A percentile compares a stretch with the other conserved stretches of the same genome.
Conservation (phyloP, 2,797 vertebrate genomes). For the Acomys russatus region DNA sequence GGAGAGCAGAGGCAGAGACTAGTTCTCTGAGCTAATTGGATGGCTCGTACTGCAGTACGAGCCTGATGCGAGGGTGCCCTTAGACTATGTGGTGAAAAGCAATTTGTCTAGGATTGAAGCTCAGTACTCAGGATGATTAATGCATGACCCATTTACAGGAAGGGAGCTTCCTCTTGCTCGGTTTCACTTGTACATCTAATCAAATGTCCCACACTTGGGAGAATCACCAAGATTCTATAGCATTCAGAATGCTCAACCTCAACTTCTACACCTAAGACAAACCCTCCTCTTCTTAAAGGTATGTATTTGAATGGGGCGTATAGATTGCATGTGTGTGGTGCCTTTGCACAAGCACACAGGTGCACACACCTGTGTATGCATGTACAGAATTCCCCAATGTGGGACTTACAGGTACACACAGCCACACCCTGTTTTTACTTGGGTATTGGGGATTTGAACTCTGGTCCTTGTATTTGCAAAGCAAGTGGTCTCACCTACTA, state of each 20-base stretch:
- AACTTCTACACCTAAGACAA: slow-evolving; percentile 9
- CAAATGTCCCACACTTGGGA: not conserved
- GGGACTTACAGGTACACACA: not conserved
- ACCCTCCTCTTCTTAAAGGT: not conserved
- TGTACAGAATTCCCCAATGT: not conserved
- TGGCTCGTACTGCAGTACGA: not conserved
- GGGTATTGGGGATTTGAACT: not conserved
- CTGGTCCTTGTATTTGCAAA: not conserved
- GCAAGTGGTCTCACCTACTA: not conserved
- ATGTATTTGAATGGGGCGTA: not conserved
- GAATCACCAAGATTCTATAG: not conserved
- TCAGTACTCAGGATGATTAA: slow-evolving; percentile 49
- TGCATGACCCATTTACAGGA: slow-evolving; percentile 17
- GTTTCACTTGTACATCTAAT: slow-evolving; percentile 38
- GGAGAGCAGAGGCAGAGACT: not conserved
- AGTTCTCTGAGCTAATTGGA: slow-evolving; percentile 1
- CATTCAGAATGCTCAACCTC: not conserved
- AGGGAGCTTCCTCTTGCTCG: not conserved
- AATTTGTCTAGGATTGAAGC: slow-evolving; percentile 60
- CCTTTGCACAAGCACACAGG: not conserved
- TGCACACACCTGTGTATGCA: not conserved
- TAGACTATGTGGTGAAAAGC: slow-evolving; percentile 4
- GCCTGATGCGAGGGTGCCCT: not conserved
- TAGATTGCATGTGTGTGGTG: not conserved
- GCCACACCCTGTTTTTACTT: not conserved